Evolutionary conservation across 2,888 invertebrate genomes (phyloP).

Genomic region (Phaedon cochleariae): DNA sequence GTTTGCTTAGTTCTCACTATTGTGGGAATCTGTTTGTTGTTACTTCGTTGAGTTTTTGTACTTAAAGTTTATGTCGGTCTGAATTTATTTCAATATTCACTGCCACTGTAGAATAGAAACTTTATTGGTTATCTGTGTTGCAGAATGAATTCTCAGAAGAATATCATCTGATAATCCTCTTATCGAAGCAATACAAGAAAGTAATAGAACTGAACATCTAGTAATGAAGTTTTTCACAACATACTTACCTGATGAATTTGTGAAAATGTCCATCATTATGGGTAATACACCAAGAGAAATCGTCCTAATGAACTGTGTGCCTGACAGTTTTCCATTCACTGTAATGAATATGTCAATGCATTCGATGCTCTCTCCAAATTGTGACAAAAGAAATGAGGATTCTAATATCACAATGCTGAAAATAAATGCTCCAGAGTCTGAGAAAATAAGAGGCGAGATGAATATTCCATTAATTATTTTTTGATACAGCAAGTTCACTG

Average conservation of each 20-base stretch:
- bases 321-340: no score
- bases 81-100: conserved; percentile 52
- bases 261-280: no score
- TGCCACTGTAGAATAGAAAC: conserved; percentile 53
- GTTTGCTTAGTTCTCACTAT: conserved; percentile 25
- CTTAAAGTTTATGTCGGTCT: conserved; percentile 35
- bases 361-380: no score
- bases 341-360: no score
- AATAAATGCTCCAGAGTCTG: no score
- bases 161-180: conserved; percentile 26
- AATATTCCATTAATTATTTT: no score
- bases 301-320: no score
- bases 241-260: neutral
- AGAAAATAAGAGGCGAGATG: no score
- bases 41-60: conserved; percentile 39
- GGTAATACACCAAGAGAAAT: no score
- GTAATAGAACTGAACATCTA: conserved; percentile 19
- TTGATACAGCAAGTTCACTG: no score
- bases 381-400: no score
- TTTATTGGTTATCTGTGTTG: conserved; percentile 33
- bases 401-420: no score
- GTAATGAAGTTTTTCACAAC: conserved; percentile 25
- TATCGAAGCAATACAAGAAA: conserved; percentile 47
- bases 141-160: conserved; percentile 29
- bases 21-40: conserved; percentile 24